Evolutionary conservation across 2,888 invertebrate genomes (phyloP).

Genomic region (Parnassius apollo): DNA sequence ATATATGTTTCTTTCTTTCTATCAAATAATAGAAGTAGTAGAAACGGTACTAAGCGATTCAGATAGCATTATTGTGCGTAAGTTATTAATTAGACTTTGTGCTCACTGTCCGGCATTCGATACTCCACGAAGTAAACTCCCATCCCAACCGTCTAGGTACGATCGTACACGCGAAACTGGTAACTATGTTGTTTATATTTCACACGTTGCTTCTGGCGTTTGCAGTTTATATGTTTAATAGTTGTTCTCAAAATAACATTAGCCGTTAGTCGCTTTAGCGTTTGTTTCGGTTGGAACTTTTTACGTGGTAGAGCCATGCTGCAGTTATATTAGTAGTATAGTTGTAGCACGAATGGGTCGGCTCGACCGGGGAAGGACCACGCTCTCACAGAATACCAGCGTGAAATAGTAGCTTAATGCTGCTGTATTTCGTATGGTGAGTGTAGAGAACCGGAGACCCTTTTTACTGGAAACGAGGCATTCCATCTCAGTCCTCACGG

Average conservation of each 20-base stretch:
- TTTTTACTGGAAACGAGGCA: too few species aligned
- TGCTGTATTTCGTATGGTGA: too few species aligned
- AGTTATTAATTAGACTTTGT: constrained; percentile 13
- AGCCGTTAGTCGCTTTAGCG: constrained; percentile 12
- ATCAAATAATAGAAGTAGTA: too few species aligned
- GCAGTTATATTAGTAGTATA: too few species aligned
- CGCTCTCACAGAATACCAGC: too few species aligned
- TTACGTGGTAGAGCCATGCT: too few species aligned
- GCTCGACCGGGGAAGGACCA: too few species aligned
- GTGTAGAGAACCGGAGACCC: too few species aligned
- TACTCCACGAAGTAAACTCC: constrained; percentile 12
- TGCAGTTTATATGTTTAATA: constrained; percentile 26
- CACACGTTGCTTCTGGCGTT: constrained; percentile 10
- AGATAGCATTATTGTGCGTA: constrained; percentile 5
- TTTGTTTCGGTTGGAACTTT: constrained; percentile 16
- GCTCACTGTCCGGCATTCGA: constrained; percentile 16
- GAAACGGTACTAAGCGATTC: constrained; percentile 1
- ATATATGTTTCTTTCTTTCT: too few species aligned
- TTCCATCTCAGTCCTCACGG: too few species aligned
- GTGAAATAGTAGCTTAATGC: too few species aligned
- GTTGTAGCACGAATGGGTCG: too few species aligned
- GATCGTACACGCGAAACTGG: constrained; percentile 14
- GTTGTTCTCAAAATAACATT: constrained; percentile 26
- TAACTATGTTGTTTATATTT: constrained; percentile 22
- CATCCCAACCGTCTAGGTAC: constrained; percentile 6